Evolutionary conservation across 2,113 vertebrate species (phyloP).

Genomic region (Boleophthalmus pectinirostris): DNA sequence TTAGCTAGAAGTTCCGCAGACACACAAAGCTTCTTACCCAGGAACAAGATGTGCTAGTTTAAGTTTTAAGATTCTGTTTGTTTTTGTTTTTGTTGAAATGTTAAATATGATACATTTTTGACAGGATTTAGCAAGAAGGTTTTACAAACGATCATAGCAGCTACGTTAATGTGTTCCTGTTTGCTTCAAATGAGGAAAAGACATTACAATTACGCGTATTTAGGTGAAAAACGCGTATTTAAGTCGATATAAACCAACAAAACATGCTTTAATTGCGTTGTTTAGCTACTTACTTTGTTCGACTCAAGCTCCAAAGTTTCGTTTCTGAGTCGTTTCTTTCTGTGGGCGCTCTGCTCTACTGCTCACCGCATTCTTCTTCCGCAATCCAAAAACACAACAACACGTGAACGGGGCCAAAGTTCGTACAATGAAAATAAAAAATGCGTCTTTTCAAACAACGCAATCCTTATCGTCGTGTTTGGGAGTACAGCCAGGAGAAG

Average conservation of each 20-base stretch:
- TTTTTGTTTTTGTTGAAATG: too few relatives aligned
- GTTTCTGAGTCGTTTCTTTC: slow-evolving; percentile 21
- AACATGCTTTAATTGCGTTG: background rate
- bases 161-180: too few relatives aligned
- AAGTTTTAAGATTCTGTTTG: too few relatives aligned
- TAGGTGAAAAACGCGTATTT: background rate
- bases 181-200: background rate
- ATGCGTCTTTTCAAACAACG: background rate
- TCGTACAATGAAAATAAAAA: slow-evolving; percentile 10
- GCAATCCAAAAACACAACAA: slow-evolving; percentile 24
- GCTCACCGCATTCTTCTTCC: slow-evolving; percentile 26
- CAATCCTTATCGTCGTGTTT: background rate
- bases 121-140: too few relatives aligned
- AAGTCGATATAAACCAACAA: background rate
- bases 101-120: too few relatives aligned
- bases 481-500: too few relatives aligned
- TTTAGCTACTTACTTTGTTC: slow-evolving; percentile 42
- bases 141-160: too few relatives aligned
- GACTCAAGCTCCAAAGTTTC: slow-evolving; percentile 37
- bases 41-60: too few relatives aligned
- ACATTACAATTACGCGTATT: background rate
- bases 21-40: too few relatives aligned
- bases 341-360: background rate
- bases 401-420: slow-evolving; percentile 18
- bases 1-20: too few relatives aligned